Percentiles rank a stretch among this genome's conserved stretches.
Evolutionary conservation across 1,140 invertebrate species (phyloP).

Genomic region (Pogonomyrmex barbatus): DNA sequence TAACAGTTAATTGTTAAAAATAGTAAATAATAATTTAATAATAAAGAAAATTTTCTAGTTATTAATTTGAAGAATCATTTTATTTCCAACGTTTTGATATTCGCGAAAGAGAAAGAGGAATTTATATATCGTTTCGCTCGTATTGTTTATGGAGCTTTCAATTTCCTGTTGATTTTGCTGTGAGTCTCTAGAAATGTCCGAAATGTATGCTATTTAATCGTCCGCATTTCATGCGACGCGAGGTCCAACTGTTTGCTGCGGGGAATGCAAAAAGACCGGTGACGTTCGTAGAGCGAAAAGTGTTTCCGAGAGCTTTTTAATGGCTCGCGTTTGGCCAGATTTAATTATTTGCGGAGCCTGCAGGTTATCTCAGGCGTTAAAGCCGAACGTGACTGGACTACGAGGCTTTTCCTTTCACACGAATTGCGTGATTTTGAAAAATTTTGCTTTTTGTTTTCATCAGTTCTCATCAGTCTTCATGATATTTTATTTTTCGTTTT

Average conservation of each 20-base stretch:
- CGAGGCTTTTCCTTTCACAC: slow-evolving; percentile 51
- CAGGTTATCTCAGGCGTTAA: slow-evolving; percentile 74
- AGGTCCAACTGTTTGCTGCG: neutral
- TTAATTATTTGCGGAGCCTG: slow-evolving; percentile 77
- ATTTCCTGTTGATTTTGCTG: neutral
- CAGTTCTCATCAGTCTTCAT: neutral
- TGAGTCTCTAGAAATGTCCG: neutral
- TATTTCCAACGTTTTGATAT: neutral
- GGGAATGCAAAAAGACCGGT: slow-evolving; percentile 28
- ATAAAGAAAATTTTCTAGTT: neutral
- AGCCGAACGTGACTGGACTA: slow-evolving; percentile 75
- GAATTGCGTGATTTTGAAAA: slow-evolving; percentile 43
- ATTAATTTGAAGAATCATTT: neutral
- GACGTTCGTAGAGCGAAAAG: slow-evolving; percentile 66
- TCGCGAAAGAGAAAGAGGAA: neutral
- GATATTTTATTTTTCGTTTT: slow-evolving; percentile 7
- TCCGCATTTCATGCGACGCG: slow-evolving; percentile 1
- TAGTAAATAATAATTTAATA: neutral
- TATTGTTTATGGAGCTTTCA: neutral
- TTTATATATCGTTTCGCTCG: neutral
- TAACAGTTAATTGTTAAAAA: neutral
- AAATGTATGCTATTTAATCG: slow-evolving; percentile 19
- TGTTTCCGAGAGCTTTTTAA: slow-evolving; percentile 79
- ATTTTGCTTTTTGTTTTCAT: neutral
- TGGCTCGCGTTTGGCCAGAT: slow-evolving; percentile 73